phyloP scores from a whole-genome alignment of 2,113 vertebrate genomes.

The Cephalopholis sonnerati region DNA sequence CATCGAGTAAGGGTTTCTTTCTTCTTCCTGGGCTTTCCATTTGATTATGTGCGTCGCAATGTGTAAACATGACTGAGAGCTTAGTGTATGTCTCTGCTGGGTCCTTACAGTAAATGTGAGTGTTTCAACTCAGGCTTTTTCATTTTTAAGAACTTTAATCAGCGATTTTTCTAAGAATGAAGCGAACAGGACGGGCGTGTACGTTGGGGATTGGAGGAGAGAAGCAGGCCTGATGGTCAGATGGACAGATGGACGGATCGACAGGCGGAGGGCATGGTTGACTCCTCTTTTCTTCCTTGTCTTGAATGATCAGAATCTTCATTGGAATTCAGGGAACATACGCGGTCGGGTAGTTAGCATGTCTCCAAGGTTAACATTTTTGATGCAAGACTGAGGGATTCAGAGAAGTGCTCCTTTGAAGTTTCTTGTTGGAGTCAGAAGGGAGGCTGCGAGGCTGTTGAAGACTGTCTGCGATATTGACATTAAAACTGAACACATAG shows the following conservation, averaged over 20 bases:
- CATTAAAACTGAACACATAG: slow-evolving; percentile 88
- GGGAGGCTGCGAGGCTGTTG: slow-evolving; percentile 83
- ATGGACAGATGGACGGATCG: slow-evolving; percentile 33
- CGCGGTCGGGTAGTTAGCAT: slow-evolving; percentile 80
- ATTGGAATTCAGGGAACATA: slow-evolving; percentile 83
- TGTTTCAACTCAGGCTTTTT: slow-evolving; percentile 8
- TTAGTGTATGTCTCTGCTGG: slow-evolving; percentile 2
- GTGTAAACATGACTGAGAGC: slow-evolving; percentile 10
- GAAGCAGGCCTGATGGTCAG: slow-evolving; percentile 36
- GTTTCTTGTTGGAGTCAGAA: slow-evolving; percentile 84
- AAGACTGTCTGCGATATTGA: slow-evolving; percentile 86
- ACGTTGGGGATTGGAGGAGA: slow-evolving; percentile 29
- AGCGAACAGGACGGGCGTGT: slow-evolving; percentile 35
- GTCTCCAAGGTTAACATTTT: slow-evolving; percentile 88
- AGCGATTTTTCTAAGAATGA: slow-evolving; percentile 39
- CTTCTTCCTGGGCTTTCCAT: neutral
- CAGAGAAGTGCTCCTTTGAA: slow-evolving; percentile 85
- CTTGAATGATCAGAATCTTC: slow-evolving; percentile 77
- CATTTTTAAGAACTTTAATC: slow-evolving; percentile 10
- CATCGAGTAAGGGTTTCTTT: slow-evolving; percentile 2
- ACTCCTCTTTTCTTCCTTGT: slow-evolving; percentile 65
- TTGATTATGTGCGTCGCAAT: neutral
- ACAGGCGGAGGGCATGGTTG: slow-evolving; percentile 37
- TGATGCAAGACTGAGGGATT: slow-evolving; percentile 86
- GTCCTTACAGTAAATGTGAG: slow-evolving; percentile 30